phyloP scores from a whole-genome alignment of 64 coral and sea anemone genomes.

The Dendronephthya gigantea region DNA sequence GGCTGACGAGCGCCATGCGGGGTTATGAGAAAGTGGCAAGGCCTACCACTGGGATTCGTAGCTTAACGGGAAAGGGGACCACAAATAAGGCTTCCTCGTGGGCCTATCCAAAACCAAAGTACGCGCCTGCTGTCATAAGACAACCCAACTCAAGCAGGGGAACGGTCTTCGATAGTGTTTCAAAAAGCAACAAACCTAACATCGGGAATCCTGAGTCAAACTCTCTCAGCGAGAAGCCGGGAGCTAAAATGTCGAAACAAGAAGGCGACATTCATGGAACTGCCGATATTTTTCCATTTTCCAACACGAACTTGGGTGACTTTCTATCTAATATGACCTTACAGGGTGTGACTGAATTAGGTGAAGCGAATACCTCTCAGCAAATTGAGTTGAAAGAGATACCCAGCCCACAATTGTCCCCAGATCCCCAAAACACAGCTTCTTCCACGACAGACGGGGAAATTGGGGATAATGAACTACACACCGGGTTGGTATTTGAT shows the following conservation, averaged over 20 bases:
- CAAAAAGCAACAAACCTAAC: not conserved
- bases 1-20: not conserved
- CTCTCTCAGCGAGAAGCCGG: not conserved
- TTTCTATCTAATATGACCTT: not conserved
- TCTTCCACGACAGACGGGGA: not conserved
- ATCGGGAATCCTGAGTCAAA: not conserved
- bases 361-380: not conserved
- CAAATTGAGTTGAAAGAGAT: not conserved
- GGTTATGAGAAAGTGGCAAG: not conserved
- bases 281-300: not conserved
- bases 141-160: not conserved
- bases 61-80: not conserved
- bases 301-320: not conserved
- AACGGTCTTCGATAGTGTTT: not conserved
- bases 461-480: not conserved
- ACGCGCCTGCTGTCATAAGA: not conserved
- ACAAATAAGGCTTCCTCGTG: not conserved
- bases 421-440: not conserved
- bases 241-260: not conserved
- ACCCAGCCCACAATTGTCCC: not conserved
- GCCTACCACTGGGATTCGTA: not conserved
- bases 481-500: not conserved
- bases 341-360: not conserved
- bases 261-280: not conserved
- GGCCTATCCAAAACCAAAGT: not conserved